phyloP scores from a whole-genome alignment of 2,888 invertebrate species.

The Drosophila merina region DNA sequence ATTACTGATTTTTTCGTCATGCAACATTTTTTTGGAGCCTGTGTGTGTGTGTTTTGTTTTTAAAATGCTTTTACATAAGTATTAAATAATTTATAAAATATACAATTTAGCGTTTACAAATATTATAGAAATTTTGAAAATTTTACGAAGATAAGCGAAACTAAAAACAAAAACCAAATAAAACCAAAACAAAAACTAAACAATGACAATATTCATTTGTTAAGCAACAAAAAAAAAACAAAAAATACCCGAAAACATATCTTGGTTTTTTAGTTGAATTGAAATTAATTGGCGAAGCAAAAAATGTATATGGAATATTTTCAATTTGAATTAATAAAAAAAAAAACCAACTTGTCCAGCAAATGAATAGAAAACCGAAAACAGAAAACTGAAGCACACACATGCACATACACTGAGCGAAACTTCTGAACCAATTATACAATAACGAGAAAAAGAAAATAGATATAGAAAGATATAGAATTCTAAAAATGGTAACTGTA shows the following conservation, averaged over 20 bases:
- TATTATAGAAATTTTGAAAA: constrained; percentile 55
- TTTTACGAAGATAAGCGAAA: constrained; percentile 38
- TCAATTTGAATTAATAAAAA: not conserved
- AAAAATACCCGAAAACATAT: constrained; percentile 31
- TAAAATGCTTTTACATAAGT: constrained; percentile 22
- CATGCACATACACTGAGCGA: constrained; percentile 23
- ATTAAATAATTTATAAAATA: constrained; percentile 37
- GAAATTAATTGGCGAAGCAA: not conserved
- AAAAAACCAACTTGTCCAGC: not conserved
- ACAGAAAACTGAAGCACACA: constrained; percentile 19
- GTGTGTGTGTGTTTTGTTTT: constrained; percentile 13
- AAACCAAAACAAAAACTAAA: constrained; percentile 21
- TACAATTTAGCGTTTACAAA: constrained; percentile 28
- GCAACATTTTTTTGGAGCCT: constrained; percentile 1
- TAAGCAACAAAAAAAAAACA: constrained; percentile 20
- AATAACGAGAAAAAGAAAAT: constrained; percentile 16
- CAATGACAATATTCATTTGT: constrained; percentile 40
- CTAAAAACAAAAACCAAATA: constrained; percentile 16
- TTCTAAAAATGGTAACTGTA: constrained; percentile 70
- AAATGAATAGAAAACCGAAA: constrained; percentile 1
- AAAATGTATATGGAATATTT: not conserved
- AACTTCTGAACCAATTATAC: constrained; percentile 44
- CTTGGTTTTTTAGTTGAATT: constrained; percentile 4
- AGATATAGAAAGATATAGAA: constrained; percentile 43
- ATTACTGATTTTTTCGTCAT: constrained; percentile 8